Percentiles rank a stretch among this genome's conserved stretches.
Conservation (phyloP, 2,113 vertebrate genomes). For the Tapirus terrestris region DNA sequence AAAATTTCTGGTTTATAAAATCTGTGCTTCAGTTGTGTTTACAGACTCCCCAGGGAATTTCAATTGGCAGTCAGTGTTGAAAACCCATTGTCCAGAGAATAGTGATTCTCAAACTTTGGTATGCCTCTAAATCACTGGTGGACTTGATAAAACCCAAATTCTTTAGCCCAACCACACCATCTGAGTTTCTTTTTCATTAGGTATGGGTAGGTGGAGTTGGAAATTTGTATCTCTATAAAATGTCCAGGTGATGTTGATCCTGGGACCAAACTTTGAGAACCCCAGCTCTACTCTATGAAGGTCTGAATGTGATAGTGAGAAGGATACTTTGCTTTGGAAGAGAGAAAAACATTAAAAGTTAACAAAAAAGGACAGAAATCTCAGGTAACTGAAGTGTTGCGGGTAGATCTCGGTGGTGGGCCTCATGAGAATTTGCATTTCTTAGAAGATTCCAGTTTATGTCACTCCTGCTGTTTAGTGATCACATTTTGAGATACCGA, state of each 20-base stretch:
- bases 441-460: conserved; percentile 8
- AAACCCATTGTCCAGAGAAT: not conserved
- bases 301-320: not conserved
- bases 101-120: not conserved
- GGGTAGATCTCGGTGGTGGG: not conserved
- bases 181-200: not conserved
- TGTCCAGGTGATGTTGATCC: not conserved
- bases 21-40: not conserved
- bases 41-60: not conserved
- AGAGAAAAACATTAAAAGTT: not conserved
- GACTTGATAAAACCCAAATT: not conserved
- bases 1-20: conserved; percentile 1
- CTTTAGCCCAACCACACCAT: not conserved
- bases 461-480: not conserved
- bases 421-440: not conserved
- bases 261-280: not conserved
- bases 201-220: not conserved
- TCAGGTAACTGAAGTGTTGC: not conserved
- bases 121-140: not conserved
- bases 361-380: not conserved
- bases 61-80: not conserved
- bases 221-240: not conserved
- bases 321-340: not conserved
- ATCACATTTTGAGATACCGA: not conserved
- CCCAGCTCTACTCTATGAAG: not conserved